A percentile compares a stretch with the other conserved stretches of the same genome.
These are phyloP conservation scores for Cephus sareptanus DNA, from an alignment of 2,888 invertebrate species.

Conservation along the genomic window DNA sequence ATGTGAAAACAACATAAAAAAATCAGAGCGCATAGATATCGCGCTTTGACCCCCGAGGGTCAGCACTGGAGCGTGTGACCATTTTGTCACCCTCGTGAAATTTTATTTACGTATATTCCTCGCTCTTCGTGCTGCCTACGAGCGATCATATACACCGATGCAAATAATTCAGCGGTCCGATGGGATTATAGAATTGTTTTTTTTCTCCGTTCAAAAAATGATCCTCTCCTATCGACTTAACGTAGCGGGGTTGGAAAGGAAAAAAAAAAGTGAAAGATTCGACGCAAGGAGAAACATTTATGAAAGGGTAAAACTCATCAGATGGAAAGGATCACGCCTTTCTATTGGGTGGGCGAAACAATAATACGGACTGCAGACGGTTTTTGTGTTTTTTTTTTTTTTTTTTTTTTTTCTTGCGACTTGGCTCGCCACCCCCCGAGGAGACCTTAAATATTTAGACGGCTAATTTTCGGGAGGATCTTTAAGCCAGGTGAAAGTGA, in stretches of 20 bases:
- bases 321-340: constrained; percentile 56
- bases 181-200: not conserved
- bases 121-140: not conserved
- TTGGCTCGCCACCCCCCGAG: constrained; percentile 4
- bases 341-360: constrained; percentile 40
- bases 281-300: not conserved
- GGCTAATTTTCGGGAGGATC: constrained; percentile 62
- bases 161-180: not conserved
- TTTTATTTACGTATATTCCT: constrained; percentile 53
- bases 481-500: constrained; percentile 52
- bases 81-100: constrained; percentile 55
- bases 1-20: constrained; percentile 61
- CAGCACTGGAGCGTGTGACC: constrained; percentile 63
- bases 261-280: constrained; percentile 16
- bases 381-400: constrained; percentile 45
- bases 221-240: not conserved
- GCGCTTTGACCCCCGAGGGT: constrained; percentile 52
- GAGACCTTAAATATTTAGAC: constrained; percentile 58
- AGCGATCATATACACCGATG: not conserved
- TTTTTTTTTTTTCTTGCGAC: constrained; percentile 7
- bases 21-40: constrained; percentile 47
- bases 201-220: not conserved
- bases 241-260: not conserved
- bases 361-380: constrained; percentile 52
- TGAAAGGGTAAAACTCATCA: constrained; percentile 47